Evolutionary conservation across 2,113 vertebrate genomes (phyloP).

Genomic region (Podiceps cristatus): DNA sequence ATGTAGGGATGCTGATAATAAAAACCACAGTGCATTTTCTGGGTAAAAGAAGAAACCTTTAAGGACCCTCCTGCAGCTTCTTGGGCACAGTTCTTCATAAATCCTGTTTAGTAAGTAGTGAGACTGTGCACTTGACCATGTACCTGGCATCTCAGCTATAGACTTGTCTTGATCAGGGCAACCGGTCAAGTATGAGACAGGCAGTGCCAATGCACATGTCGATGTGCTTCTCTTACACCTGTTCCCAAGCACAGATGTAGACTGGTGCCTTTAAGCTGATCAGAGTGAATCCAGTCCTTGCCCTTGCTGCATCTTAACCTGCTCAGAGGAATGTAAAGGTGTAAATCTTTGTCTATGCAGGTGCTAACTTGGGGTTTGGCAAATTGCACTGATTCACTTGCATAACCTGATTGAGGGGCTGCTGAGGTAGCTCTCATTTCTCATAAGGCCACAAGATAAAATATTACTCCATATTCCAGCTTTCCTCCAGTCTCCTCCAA

Average conservation of each 20-base stretch:
- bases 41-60: neutral
- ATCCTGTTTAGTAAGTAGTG: neutral
- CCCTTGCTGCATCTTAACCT: neutral
- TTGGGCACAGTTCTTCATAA: neutral
- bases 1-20: neutral
- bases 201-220: fast-evolving
- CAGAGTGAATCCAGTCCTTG: neutral
- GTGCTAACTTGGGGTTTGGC: neutral
- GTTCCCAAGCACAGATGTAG: neutral
- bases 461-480: neutral
- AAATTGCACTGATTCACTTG: neutral
- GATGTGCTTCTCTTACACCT: neutral
- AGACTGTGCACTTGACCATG: neutral
- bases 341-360: neutral
- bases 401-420: neutral
- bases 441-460: neutral
- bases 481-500: neutral
- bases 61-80: neutral
- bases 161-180: neutral
- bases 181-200: neutral
- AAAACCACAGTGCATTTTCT: neutral
- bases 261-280: neutral
- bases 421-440: conserved; percentile 7
- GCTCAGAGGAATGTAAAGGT: neutral
- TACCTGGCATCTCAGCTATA: neutral